A percentile compares a stretch with the other conserved stretches of the same genome.
phyloP scores from a whole-genome alignment of 2,113 vertebrate genomes.

The Leptobrachium ailaonicum region DNA sequence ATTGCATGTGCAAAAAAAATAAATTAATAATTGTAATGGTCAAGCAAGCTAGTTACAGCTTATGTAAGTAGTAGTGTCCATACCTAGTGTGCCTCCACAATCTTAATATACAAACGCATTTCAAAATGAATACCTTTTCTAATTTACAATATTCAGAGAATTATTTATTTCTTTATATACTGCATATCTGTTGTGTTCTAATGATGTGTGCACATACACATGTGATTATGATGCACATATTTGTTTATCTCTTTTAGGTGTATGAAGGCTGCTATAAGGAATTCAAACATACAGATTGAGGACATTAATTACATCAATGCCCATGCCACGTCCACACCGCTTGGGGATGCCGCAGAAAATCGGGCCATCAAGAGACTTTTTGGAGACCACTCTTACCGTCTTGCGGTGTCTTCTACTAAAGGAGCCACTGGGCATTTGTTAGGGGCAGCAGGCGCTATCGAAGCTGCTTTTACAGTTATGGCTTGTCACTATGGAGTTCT shows the following conservation, averaged over 20 bases:
- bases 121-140: neutral
- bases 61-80: too few species aligned
- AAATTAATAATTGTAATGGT: too few species aligned
- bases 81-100: too few species aligned
- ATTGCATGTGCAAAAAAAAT: too few species aligned
- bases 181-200: neutral
- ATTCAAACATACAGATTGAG: slow-evolving; percentile 72
- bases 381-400: slow-evolving; percentile 59
- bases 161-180: neutral
- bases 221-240: too few species aligned
- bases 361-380: slow-evolving; percentile 88
- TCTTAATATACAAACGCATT: too few species aligned
- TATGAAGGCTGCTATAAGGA: slow-evolving; percentile 88
- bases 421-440: slow-evolving; percentile 92
- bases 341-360: slow-evolving; percentile 95
- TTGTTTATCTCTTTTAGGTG: slow-evolving; percentile 67
- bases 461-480: slow-evolving; percentile 87
- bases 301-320: slow-evolving; percentile 90
- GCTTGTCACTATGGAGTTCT: slow-evolving; percentile 84
- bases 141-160: neutral
- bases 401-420: slow-evolving; percentile 93
- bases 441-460: slow-evolving; percentile 88
- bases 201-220: too few species aligned
- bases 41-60: too few species aligned
- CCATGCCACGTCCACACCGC: slow-evolving; percentile 91